Evolutionary conservation across 2,113 vertebrate species (phyloP).

Genomic region (Meleagris gallopavo): DNA sequence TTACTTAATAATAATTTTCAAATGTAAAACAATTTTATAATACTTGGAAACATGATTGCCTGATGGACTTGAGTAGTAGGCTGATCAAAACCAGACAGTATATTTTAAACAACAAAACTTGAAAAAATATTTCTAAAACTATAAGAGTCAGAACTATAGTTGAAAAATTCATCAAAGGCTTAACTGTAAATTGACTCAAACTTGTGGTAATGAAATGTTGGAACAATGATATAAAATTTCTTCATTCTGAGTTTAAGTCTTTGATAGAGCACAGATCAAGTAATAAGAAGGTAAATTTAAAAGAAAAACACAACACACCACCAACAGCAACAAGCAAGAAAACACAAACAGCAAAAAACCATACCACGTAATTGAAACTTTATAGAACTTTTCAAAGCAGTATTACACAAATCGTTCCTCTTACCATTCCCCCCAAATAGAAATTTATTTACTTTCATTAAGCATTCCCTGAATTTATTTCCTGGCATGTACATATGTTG

Average conservation of each 20-base stretch:
- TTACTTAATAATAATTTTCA: neutral
- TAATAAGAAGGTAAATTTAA: neutral
- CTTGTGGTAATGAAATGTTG: neutral
- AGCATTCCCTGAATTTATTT: neutral
- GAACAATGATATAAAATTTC: neutral
- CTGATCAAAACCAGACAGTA: neutral
- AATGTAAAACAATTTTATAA: neutral
- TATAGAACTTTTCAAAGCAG: neutral
- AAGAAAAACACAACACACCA: fast-evolving
- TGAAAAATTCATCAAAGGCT: neutral
- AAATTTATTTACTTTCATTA: neutral
- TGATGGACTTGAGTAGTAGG: neutral
- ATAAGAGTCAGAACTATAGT: neutral
- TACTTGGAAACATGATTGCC: neutral
- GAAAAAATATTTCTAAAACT: neutral
- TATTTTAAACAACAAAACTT: neutral
- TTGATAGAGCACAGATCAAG: neutral
- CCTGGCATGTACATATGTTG: neutral
- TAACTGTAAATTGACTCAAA: neutral
- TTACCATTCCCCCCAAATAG: neutral
- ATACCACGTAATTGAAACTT: neutral
- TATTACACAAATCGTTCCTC: neutral
- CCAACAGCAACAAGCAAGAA: neutral
- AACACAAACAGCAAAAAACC: neutral
- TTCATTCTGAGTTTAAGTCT: neutral